These are phyloP conservation scores for Amphimedon queenslandica DNA, from an alignment of 37 sponge, comb jelly and placozoan species.

Conservation along the genomic window DNA sequence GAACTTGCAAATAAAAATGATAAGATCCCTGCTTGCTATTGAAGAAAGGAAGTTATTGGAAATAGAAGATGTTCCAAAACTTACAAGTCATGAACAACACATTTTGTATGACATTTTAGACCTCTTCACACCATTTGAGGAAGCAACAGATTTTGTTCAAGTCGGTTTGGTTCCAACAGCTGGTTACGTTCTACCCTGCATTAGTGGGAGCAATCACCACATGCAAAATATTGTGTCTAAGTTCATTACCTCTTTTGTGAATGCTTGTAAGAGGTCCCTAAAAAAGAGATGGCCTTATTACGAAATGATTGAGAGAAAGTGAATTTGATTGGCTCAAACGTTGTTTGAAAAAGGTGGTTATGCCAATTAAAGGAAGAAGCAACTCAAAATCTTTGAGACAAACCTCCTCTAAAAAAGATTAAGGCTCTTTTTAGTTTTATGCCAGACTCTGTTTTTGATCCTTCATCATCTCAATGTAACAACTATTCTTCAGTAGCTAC, in stretches of 20 bases:
- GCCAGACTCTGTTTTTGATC: too few relatives aligned
- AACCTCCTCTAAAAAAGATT: too few relatives aligned
- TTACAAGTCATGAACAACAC: neutral
- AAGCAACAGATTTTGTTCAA: conserved; percentile 14
- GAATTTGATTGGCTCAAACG: too few relatives aligned
- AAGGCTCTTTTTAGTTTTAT: too few relatives aligned
- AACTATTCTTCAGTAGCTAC: too few relatives aligned
- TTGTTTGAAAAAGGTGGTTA: too few relatives aligned
- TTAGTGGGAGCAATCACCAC: neutral
- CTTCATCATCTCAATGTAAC: too few relatives aligned
- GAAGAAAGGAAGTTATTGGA: neutral
- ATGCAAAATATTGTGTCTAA: neutral
- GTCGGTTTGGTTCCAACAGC: neutral
- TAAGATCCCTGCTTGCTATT: neutral
- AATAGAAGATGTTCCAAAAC: neutral
- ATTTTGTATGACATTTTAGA: conserved; percentile 7
- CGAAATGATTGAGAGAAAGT: neutral
- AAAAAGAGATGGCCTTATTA: neutral
- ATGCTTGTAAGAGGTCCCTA: neutral
- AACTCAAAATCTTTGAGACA: too few relatives aligned
- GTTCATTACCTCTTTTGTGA: neutral
- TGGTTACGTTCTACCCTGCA: conserved; percentile 7
- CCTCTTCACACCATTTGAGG: conserved; percentile 11
- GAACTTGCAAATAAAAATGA: neutral
- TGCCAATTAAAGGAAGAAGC: too few relatives aligned